A percentile compares a stretch with the other conserved stretches of the same genome.
These are phyloP conservation scores for Aphodius granarius DNA, from an alignment of 2,888 invertebrate genomes.

Conservation along the genomic window DNA sequence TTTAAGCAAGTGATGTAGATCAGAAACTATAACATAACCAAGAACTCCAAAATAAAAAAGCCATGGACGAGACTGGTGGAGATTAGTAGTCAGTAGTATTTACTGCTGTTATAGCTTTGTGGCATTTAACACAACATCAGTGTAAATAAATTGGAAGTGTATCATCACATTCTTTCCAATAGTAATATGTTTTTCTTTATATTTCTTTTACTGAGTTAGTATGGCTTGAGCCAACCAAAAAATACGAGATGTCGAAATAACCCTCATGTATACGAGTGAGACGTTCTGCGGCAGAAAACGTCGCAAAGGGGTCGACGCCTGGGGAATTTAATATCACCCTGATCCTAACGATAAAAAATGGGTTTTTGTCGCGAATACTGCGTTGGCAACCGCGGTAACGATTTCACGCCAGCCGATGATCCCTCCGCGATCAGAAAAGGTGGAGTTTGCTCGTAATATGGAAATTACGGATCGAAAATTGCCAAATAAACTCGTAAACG, in stretches of 20 bases:
- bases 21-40: no score
- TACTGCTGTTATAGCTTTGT: no score
- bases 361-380: not conserved
- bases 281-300: not conserved
- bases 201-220: no score
- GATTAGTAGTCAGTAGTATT: no score
- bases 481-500: not conserved
- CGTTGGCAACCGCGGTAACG: not conserved
- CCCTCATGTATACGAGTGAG: not conserved
- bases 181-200: not conserved
- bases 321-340: not conserved
- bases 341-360: not conserved
- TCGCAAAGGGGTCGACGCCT: not conserved
- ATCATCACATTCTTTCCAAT: not conserved
- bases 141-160: not conserved
- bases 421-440: not conserved
- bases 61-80: no score
- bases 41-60: no score
- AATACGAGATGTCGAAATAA: not conserved
- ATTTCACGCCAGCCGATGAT: not conserved
- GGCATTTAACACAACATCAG: no score
- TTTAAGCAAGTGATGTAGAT: no score
- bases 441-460: not conserved
- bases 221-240: not conserved
- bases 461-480: not conserved